Percentiles rank a stretch among this genome's conserved stretches.
phyloP scores from a whole-genome alignment of 92 coral and sea anemone genomes.

The Bergia sp. region DNA sequence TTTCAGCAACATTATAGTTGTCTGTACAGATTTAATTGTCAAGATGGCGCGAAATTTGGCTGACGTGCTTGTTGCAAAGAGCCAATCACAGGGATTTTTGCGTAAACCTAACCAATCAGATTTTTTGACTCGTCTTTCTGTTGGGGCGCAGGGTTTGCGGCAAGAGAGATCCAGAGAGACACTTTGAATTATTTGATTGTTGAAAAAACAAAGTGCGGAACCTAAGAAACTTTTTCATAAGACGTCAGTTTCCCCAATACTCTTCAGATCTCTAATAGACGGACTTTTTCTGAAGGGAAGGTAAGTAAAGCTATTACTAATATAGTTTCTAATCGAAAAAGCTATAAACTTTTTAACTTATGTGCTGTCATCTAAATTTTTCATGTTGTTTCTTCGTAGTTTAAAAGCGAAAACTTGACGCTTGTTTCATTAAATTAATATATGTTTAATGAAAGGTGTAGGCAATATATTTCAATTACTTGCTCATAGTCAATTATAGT shows the following conservation, averaged over 20 bases:
- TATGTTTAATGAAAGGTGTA: neutral
- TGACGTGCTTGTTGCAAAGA: slow-evolving; percentile 12
- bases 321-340: neutral
- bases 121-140: neutral
- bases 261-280: neutral
- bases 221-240: neutral
- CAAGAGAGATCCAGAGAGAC: neutral
- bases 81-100: slow-evolving; percentile 17
- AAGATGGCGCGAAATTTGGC: slow-evolving; percentile 35
- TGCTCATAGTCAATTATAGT: too few species aligned
- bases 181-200: neutral
- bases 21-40: neutral
- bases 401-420: neutral
- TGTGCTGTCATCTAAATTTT: neutral
- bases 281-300: neutral
- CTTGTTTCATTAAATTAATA: too few species aligned
- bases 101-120: slow-evolving; percentile 23
- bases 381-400: neutral
- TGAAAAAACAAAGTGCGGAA: neutral
- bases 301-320: neutral
- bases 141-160: neutral
- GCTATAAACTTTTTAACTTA: neutral
- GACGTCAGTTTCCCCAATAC: neutral
- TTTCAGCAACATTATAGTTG: too few species aligned
- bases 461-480: neutral